Conservation (phyloP, 2,797 vertebrate genomes). For the Myotis planiceps region DNA sequence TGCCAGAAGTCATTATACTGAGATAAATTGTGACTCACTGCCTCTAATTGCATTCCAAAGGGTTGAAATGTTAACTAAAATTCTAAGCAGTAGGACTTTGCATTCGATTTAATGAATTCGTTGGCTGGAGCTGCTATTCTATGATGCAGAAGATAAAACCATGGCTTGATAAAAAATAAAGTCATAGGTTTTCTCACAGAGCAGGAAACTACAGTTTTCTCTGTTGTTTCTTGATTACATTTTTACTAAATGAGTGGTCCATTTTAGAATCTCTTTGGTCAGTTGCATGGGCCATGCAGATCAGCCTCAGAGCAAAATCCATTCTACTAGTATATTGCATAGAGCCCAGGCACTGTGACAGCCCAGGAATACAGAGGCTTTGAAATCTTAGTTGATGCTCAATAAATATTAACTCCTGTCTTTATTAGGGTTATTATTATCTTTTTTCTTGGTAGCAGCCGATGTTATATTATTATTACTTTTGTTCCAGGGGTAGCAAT, state of each 20-base stretch:
- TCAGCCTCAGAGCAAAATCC: background rate
- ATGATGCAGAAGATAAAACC: background rate
- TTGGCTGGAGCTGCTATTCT: conserved; percentile 52
- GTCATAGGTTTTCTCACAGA: background rate
- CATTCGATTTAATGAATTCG: conserved; percentile 61
- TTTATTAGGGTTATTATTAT: background rate
- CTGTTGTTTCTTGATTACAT: background rate
- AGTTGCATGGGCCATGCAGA: background rate
- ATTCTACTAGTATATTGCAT: background rate
- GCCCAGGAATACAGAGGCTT: background rate
- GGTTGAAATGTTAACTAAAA: conserved; percentile 79
- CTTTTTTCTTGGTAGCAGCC: background rate
- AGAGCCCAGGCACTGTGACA: background rate
- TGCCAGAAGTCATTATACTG: conserved; percentile 80
- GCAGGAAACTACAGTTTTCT: background rate
- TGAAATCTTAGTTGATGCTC: background rate
- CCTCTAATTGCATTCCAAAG: conserved; percentile 80
- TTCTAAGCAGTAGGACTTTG: conserved; percentile 72
- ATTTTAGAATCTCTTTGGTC: background rate
- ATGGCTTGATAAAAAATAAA: background rate
- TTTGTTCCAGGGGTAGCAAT: background rate
- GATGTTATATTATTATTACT: background rate
- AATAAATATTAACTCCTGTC: background rate
- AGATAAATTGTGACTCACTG: conserved; percentile 83
- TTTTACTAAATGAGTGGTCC: background rate